phyloP scores from a whole-genome alignment of 2,797 vertebrate genomes.

The Coccyzus lansbergi region DNA sequence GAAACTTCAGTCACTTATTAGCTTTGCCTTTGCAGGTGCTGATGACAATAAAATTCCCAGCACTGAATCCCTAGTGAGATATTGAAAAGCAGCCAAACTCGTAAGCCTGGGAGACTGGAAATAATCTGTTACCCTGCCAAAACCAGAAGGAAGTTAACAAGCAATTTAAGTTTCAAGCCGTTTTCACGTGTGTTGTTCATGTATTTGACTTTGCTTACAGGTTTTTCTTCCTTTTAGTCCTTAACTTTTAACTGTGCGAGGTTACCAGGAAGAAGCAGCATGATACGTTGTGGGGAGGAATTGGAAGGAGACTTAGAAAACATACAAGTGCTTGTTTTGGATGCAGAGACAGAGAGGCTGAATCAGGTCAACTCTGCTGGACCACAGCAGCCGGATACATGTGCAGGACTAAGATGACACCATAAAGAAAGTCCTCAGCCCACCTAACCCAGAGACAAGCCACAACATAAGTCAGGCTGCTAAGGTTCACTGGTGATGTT shows the following conservation, averaged over 20 bases:
- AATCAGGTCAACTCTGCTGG: not conserved
- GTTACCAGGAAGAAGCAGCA: not conserved
- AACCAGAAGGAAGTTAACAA: constrained; percentile 25
- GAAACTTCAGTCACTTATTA: not conserved
- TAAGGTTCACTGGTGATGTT: not conserved
- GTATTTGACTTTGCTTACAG: constrained; percentile 24
- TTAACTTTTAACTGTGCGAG: not conserved
- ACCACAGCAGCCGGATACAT: not conserved
- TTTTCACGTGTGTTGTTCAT: not conserved
- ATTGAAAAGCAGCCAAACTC: constrained; percentile 16
- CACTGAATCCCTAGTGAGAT: not conserved
- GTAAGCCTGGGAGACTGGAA: not conserved
- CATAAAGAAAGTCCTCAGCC: not conserved
- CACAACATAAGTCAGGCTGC: not conserved
- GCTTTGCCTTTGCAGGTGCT: constrained; percentile 16
- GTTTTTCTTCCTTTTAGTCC: not conserved
- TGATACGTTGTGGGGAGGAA: not conserved
- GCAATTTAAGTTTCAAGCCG: constrained; percentile 30
- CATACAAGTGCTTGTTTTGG: not conserved
- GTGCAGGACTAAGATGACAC: not conserved
- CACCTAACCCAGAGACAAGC: not conserved
- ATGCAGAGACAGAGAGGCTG: not conserved
- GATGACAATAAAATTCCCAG: constrained; percentile 26
- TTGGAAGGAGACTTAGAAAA: not conserved
- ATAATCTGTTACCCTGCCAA: constrained; percentile 36